These are phyloP conservation scores for Potamarius usumacintae DNA, from an alignment of 2,113 vertebrate species.

Conservation along the genomic window DNA sequence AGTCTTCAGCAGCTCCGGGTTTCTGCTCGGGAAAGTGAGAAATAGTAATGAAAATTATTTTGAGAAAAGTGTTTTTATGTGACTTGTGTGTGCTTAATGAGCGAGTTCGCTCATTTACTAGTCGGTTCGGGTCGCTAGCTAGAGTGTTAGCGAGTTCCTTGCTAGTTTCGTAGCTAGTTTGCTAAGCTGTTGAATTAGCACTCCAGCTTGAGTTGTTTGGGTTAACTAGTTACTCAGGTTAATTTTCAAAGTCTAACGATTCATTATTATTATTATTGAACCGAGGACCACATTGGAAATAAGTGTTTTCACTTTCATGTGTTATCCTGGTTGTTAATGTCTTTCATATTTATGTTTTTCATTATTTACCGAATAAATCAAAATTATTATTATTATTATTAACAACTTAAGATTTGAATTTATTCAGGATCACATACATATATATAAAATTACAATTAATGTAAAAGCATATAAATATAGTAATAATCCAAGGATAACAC, in stretches of 20 bases:
- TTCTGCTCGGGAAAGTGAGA: not conserved
- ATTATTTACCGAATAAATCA: too few relatives aligned
- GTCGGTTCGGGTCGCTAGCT: not conserved
- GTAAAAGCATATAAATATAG: too few relatives aligned
- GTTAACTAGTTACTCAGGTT: not conserved
- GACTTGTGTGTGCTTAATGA: not conserved
- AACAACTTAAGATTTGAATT: too few relatives aligned
- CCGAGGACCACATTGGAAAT: too few relatives aligned
- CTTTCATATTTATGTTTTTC: too few relatives aligned
- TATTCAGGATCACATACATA: too few relatives aligned
- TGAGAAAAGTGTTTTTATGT: not conserved
- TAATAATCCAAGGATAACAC: too few relatives aligned
- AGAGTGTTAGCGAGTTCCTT: not conserved
- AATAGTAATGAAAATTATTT: not conserved
- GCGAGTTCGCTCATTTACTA: not conserved
- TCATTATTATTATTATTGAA: not conserved
- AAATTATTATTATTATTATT: not conserved
- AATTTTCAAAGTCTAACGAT: not conserved
- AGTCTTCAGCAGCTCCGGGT: not conserved
- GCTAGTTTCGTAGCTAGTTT: not conserved
- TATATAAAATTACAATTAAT: too few relatives aligned
- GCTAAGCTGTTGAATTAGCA: not conserved
- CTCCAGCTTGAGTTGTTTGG: not conserved
- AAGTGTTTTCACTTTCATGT: too few relatives aligned
- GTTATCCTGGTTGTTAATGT: too few relatives aligned